phyloP scores from a whole-genome alignment of 1,140 invertebrate species.

The Tetraneura akinire region DNA sequence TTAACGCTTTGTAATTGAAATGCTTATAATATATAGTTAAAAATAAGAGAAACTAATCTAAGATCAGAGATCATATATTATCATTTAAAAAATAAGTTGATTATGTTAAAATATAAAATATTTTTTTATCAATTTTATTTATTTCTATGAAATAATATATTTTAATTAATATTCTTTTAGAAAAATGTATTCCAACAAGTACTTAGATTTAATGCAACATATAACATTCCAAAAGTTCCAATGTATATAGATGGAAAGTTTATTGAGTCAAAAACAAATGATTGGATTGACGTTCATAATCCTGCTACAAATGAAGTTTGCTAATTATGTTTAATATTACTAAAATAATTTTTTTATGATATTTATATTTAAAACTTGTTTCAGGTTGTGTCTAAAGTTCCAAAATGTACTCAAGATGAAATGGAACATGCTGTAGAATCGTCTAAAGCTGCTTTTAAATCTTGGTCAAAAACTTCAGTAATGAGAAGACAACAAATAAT shows the following conservation, averaged over 20 bases:
- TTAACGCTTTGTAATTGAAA: not conserved
- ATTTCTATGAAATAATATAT: too few relatives aligned
- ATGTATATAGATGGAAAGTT: slow-evolving; percentile 95
- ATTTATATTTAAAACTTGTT: slow-evolving; percentile 35
- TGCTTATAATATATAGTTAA: not conserved
- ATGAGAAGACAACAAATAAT: slow-evolving; percentile 93
- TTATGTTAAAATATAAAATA: not conserved
- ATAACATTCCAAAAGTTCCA: slow-evolving; percentile 52
- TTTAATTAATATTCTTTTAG: slow-evolving; percentile 4
- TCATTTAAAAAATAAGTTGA: not conserved
- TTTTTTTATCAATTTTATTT: not conserved
- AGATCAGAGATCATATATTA: not conserved
- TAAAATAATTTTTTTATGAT: slow-evolving; percentile 55
- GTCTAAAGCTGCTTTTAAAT: slow-evolving; percentile 78
- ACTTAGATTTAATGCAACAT: slow-evolving; percentile 3
- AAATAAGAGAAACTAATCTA: not conserved
- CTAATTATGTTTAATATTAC: not conserved
- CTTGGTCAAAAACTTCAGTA: slow-evolving; percentile 91
- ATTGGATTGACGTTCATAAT: slow-evolving; percentile 94
- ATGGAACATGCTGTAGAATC: slow-evolving; percentile 89
- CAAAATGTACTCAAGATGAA: slow-evolving; percentile 86
- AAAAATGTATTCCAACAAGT: slow-evolving; percentile 43
- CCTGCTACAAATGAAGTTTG: slow-evolving; percentile 88
- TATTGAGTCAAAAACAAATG: slow-evolving; percentile 86
- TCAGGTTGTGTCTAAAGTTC: slow-evolving; percentile 77